Evolutionary conservation across 2,888 invertebrate species (phyloP).

Genomic region (Athripsodes cinereus): DNA sequence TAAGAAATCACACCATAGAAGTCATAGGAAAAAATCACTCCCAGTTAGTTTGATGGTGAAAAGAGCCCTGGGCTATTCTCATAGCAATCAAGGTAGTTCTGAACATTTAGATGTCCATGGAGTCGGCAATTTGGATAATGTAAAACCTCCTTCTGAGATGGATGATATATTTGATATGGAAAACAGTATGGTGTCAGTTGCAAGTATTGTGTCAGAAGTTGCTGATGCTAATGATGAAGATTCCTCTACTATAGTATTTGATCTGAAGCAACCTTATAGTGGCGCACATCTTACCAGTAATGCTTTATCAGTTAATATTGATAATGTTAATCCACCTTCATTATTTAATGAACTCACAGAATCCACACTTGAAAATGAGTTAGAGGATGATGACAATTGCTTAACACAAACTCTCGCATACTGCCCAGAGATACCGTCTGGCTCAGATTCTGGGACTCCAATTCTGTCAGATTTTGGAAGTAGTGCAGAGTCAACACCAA

Average conservation of each 20-base stretch:
- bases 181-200: constrained; percentile 77
- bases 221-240: constrained; percentile 50
- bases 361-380: constrained; percentile 46
- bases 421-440: constrained; percentile 51
- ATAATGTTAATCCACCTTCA: constrained; percentile 67
- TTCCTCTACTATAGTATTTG: constrained; percentile 46
- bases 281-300: constrained; percentile 29
- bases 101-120: constrained; percentile 58
- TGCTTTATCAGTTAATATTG: constrained; percentile 51
- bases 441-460: constrained; percentile 53
- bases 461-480: constrained; percentile 60
- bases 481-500: constrained; percentile 72
- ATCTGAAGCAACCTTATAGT: constrained; percentile 49
- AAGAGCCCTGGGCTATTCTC: constrained; percentile 58
- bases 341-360: constrained; percentile 66
- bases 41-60: constrained; percentile 66
- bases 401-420: constrained; percentile 51
- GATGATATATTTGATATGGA: constrained; percentile 70
- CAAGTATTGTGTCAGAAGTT: constrained; percentile 75
- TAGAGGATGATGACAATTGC: constrained; percentile 56
- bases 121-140: constrained; percentile 66
- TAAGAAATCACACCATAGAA: constrained; percentile 39
- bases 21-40: constrained; percentile 60
- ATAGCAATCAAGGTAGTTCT: constrained; percentile 52
- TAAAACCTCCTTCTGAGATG: constrained; percentile 80